A percentile compares a stretch with the other conserved stretches of the same genome.
Conservation (phyloP, 2,797 vertebrate species). For the Siniperca scherzeri region DNA sequence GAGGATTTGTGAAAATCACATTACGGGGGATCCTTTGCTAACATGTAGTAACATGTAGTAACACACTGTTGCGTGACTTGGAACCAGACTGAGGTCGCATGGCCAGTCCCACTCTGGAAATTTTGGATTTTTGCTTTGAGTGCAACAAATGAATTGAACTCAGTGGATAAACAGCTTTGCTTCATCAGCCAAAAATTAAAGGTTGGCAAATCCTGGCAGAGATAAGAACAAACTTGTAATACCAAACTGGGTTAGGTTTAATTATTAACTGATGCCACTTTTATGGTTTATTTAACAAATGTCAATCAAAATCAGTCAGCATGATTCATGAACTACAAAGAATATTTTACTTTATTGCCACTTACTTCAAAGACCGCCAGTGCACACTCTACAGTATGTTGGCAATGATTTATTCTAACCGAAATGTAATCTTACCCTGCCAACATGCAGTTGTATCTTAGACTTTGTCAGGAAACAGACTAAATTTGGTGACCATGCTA, state of each 20-base stretch:
- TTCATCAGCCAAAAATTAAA: not conserved
- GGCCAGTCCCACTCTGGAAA: too few relatives aligned
- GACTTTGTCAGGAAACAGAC: not conserved
- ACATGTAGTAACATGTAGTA: not conserved
- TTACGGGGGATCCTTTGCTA: rapidly evolving
- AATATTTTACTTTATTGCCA: not conserved
- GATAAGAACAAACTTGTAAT: not conserved
- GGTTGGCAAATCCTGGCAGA: too few relatives aligned
- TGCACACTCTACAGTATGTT: not conserved
- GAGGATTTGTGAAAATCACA: not conserved
- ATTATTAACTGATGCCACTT: not conserved
- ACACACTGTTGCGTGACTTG: not conserved
- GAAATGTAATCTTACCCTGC: too few relatives aligned
- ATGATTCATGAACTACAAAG: not conserved
- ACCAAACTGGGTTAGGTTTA: not conserved
- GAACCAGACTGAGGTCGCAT: not conserved
- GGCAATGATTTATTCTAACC: too few relatives aligned
- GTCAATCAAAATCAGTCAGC: not conserved
- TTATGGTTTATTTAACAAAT: not conserved
- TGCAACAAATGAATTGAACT: not conserved
- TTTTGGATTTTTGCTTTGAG: not conserved
- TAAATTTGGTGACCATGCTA: too few relatives aligned
- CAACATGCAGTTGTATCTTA: not conserved
- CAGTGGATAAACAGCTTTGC: not conserved
- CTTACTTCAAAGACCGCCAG: not conserved